Evolutionary conservation across 2,888 invertebrate genomes (phyloP), one percentile per base, ranked within the genome.

Genomic region (Coleophora deauratella): DNA sequence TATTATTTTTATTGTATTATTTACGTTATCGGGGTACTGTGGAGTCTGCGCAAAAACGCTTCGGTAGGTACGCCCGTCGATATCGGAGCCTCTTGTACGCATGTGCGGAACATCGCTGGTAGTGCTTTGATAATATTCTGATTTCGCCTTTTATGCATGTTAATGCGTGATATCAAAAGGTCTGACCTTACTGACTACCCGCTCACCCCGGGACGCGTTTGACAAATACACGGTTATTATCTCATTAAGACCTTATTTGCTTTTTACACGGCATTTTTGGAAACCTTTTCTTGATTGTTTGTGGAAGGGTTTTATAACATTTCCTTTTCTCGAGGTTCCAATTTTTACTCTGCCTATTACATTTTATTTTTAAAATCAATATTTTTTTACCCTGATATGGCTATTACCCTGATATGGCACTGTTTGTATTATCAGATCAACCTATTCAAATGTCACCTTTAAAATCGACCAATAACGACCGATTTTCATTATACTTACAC

Each of bases 1-100:
- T 76, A 72, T 75, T 77, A 78, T 77, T 76, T 78, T 78, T 78
- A 79, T 81, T 72, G 69, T 74, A 75, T 77, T 78, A 80, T 77
- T 79, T 78, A 78, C 65, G 62, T 72, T 63, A 70, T 66, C 54
- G 66, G 66, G 62, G 62, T 46, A 48, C 44, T 46, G 45, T 50
- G 66, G 76, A 72, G 74, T 54, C 72, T 81, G 81, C 75, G 76
- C 76, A 67, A 27, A 50, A 52, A 49, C 51, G 57, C 58, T 50
- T 41, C 47, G 46, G 48, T 51, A 50, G 41, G 47, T 46, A 49
- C 51, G 57, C 61, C 49, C 62, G 72, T 84, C 84, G 74, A 85
- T 84, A 85, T 55, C 50, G 47, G 13, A 13, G 42, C 38, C 41
- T 38, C 40, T 49, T 52, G 40, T 72, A 71, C 85, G 85, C 85